Base-by-base conservation (phyloP, 2,888 invertebrate species). In the Pinctada fucata region DNA sequence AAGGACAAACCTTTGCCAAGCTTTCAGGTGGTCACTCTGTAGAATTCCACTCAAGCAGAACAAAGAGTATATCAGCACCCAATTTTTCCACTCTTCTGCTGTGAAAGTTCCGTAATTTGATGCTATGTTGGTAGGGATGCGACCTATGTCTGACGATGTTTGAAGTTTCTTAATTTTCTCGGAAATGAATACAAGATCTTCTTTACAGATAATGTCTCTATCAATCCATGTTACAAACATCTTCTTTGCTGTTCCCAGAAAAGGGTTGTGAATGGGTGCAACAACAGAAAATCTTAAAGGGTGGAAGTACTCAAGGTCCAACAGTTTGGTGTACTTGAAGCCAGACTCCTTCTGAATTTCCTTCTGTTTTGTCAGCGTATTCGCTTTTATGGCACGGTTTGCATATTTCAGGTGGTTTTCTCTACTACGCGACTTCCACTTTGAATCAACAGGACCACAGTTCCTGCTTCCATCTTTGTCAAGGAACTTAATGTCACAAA, bases 271-370 rank as follows among this genome's bases (percentile, higher is more conserved):
- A 1, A 66, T 66, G 6, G 66, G 66, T 16, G 1, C 66, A n/a
- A 66, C 66, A n/a, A 66, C 66, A 16, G 66, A 16, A 66, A 66
- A 66, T 66, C 31, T 66, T 13, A 2, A 66, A 6, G 66, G 66
- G 6, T 16, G 6, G 16, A 66, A 66, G 66, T 66, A 66, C 16
- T 66, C 13, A 6, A 66, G 31, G 6, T 66, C 66, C 6, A 66
- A 16, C 31, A 66, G 2, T n/a, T 8, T 66, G 13, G 66, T 66
- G 16, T 16, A 66, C 31, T 66, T 66, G 16, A 13, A 66, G 6
- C 66, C 66, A 66, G n/a, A 13, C 31, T 66, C 66, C 16, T 66
- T 66, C 13, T 66, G 66, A 66, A 66, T 66, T 66, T 66, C n/a
- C 16, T 31, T 66, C 66, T 66, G 66, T 31, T 66, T 66, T 66